Evolutionary conservation across 2,888 invertebrate species (phyloP), one percentile per base, ranked within the genome.

Genomic region (Ecliptopera silaceata): DNA sequence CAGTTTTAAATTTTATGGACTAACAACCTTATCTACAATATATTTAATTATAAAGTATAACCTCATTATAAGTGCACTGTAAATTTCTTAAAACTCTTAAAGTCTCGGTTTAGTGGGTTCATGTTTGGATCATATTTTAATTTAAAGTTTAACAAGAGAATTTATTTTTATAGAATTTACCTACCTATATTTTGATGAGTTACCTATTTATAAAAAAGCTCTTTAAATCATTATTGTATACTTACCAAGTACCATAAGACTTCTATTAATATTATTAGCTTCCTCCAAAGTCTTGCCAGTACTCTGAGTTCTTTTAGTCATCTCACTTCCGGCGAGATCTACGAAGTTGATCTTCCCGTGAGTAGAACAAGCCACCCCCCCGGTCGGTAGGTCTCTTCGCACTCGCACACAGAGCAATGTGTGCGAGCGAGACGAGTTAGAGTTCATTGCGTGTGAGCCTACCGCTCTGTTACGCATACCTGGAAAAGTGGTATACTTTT

Each of bases 261-360:
- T 98, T 80, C 97, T 97, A 80, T 98, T 98, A 66, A 98, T 98
- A 82, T 98, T 98, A 78, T 98, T 98, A 0, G 98, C 98, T 79
- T 98, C 98, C 75, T 97, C 96, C 63, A 98, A 83, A 0, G 97
- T 97, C 83, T 95, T 97, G 46, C 96, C 97, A 72, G 95, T 96
- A 79, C 96, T 97, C 69, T 95, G 94, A 0, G 97, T 98, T 80
- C 96, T 96, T 79, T 97, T 98, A 3, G 98, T 97, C 94, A 98
- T 97, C 88, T 98, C 98, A 74, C 97, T 98, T n/a, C 98, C 98
- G 0, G 98, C 98, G 58, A 98, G 90, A 84, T 98, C 98, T 5
- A 98, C 98, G 81, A 98, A 98, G 88, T 98, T 97, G 52, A 98
- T 95, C 89, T 98, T 98, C 20, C 98, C 98, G 72, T 97, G 96